Percentiles rank a stretch among this genome's conserved stretches.
phyloP scores from a whole-genome alignment of 2,888 invertebrate genomes.

The Blomia tropicalis region DNA sequence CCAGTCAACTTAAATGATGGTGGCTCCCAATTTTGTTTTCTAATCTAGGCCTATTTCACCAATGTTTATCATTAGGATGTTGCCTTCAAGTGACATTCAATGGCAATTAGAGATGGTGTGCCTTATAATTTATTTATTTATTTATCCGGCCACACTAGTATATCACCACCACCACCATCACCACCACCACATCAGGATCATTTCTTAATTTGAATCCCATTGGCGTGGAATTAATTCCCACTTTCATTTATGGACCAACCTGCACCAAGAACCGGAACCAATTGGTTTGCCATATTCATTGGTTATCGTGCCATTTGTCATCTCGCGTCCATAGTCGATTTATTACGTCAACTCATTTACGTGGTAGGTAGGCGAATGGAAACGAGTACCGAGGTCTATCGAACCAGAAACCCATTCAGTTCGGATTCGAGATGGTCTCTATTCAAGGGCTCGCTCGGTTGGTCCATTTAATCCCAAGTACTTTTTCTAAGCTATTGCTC shows the following conservation, averaged over 20 bases:
- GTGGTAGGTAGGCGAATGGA: neutral
- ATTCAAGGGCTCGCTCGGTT: no score
- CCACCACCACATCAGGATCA: no score
- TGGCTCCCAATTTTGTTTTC: conserved; percentile 2
- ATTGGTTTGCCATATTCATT: neutral
- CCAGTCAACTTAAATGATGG: conserved; percentile 10
- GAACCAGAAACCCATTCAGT: neutral
- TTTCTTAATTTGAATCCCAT: conserved; percentile 8
- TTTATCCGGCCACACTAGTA: neutral
- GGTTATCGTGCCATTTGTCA: neutral
- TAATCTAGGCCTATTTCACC: conserved; percentile 1
- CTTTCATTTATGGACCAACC: neutral
- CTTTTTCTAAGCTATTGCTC: no score
- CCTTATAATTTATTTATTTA: neutral
- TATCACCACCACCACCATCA: neutral
- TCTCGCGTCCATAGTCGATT: neutral
- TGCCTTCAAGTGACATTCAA: conserved; percentile 9
- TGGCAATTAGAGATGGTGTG: conserved; percentile 9
- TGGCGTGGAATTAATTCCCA: conserved; percentile 1
- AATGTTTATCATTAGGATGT: conserved; percentile 4
- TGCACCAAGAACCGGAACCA: neutral
- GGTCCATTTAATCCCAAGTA: no score
- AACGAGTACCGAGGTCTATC: neutral
- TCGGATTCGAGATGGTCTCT: neutral
- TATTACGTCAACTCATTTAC: neutral